These are phyloP conservation scores for Fringilla coelebs DNA, from an alignment of 2,797 vertebrate species.

Conservation along the genomic window DNA sequence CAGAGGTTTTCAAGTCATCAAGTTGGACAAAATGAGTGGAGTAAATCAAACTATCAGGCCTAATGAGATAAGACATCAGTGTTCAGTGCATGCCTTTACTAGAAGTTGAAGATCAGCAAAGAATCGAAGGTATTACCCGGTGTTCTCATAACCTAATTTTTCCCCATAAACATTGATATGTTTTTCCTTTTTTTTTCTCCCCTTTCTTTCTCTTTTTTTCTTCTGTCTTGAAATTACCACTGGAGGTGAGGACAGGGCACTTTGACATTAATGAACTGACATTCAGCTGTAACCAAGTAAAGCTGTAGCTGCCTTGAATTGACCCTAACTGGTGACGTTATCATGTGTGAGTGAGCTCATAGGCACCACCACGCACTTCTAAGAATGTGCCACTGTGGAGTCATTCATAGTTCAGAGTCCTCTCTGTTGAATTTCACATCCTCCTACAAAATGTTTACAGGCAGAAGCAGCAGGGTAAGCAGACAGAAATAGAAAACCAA, in stretches of 20 bases:
- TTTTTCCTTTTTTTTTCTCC: not conserved
- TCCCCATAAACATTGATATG: not conserved
- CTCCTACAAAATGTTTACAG: slow-evolving; percentile 55
- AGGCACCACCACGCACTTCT: slow-evolving; percentile 30
- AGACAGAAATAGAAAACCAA: slow-evolving; percentile 64
- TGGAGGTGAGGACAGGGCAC: not conserved
- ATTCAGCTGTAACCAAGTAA: not conserved
- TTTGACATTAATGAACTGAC: not conserved
- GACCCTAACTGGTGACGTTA: not conserved
- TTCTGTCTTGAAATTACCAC: not conserved
- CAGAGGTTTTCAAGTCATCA: not conserved
- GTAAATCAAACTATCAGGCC: not conserved
- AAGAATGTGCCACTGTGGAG: slow-evolving; percentile 18
- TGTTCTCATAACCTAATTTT: not conserved
- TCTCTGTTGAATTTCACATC: slow-evolving; percentile 56
- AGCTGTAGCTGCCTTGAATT: not conserved
- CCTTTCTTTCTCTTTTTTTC: not conserved
- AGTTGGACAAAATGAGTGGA: not conserved
- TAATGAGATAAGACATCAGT: not conserved
- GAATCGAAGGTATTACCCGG: not conserved
- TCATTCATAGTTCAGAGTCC: slow-evolving; percentile 46
- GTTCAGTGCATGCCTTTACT: not conserved
- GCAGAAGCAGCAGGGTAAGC: slow-evolving; percentile 38
- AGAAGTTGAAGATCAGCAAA: not conserved
- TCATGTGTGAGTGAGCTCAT: slow-evolving; percentile 37